These are phyloP conservation scores for Ascaphus truei DNA, from an alignment of 2,113 vertebrate species.

Conservation along the genomic window DNA sequence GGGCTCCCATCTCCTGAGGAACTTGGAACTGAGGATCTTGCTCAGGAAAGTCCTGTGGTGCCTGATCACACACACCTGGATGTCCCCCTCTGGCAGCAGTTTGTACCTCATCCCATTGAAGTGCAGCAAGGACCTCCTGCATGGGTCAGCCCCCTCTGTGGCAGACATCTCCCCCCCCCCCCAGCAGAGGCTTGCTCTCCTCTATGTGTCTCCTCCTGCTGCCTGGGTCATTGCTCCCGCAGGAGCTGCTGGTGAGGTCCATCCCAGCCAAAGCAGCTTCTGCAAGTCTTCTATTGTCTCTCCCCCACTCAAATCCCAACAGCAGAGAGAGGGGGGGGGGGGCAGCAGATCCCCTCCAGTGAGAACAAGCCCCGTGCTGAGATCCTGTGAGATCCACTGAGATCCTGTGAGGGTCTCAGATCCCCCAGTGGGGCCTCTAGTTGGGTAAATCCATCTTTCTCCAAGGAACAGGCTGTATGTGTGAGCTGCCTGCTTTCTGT, in stretches of 20 bases:
- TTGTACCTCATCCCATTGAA: constrained; percentile 93
- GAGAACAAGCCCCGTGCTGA: no score
- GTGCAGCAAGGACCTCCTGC: constrained; percentile 79
- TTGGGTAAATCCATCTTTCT: no score
- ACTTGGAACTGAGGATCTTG: constrained; percentile 97
- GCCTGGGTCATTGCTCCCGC: constrained; percentile 77
- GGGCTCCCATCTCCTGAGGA: constrained; percentile 92
- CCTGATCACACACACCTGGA: constrained; percentile 94
- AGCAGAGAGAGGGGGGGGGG: constrained; percentile 42
- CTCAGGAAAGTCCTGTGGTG: constrained; percentile 96
- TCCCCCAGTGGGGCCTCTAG: no score
- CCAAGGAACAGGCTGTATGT: no score
- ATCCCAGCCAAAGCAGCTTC: constrained; percentile 53
- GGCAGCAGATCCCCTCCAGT: no score
- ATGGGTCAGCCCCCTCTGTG: constrained; percentile 76
- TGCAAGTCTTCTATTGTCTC: background rate
- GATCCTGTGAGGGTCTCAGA: no score
- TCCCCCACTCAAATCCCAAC: constrained; percentile 32
- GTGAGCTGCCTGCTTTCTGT: no score
- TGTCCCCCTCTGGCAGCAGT: constrained; percentile 95
- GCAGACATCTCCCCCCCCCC: constrained; percentile 78
- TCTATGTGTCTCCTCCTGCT: constrained; percentile 81
- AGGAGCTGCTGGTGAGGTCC: constrained; percentile 77
- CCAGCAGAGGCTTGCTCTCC: constrained; percentile 88
- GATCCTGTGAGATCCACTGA: no score